Conservation (phyloP, 1,140 invertebrate species). For the Eciton burchellii region DNA sequence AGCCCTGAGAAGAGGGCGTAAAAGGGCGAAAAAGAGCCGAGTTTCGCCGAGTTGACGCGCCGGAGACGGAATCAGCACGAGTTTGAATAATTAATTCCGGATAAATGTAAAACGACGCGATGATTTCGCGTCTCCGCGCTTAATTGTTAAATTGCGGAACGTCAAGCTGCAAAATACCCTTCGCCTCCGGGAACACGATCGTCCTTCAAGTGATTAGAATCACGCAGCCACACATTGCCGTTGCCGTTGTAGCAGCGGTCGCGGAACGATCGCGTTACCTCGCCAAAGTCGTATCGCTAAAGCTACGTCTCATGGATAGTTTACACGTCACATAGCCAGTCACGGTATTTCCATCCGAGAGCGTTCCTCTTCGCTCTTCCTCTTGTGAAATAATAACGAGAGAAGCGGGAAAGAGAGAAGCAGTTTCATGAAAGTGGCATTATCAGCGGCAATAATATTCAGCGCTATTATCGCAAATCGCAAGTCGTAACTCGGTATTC, state of each 20-base stretch:
- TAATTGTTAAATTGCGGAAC: conserved; percentile 27
- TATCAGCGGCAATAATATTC: conserved; percentile 34
- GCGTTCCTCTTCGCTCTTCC: too few relatives aligned
- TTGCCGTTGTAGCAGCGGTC: too few relatives aligned
- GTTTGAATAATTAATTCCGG: conserved; percentile 56
- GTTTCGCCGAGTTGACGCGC: conserved; percentile 40
- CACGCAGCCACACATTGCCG: too few relatives aligned
- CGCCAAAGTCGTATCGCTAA: too few relatives aligned
- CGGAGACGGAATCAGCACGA: conserved; percentile 46
- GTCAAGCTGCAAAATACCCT: background rate
- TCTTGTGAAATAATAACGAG: too few relatives aligned
- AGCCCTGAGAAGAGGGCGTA: background rate
- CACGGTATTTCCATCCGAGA: background rate
- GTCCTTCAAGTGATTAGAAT: too few relatives aligned
- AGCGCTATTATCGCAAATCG: conserved; percentile 25
- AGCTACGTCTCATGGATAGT: too few relatives aligned
- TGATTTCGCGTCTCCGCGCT: conserved; percentile 17
- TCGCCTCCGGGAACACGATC: background rate
- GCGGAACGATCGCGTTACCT: too few relatives aligned
- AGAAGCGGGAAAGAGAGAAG: background rate
- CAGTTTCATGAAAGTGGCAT: background rate
- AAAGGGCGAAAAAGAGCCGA: conserved; percentile 51
- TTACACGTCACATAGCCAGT: too few relatives aligned
- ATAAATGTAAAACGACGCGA: conserved; percentile 44
- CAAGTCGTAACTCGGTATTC: conserved; percentile 26